phyloP scores from a whole-genome alignment of 2,113 vertebrate genomes.

The Pseudolaguvia tuberculata region DNA sequence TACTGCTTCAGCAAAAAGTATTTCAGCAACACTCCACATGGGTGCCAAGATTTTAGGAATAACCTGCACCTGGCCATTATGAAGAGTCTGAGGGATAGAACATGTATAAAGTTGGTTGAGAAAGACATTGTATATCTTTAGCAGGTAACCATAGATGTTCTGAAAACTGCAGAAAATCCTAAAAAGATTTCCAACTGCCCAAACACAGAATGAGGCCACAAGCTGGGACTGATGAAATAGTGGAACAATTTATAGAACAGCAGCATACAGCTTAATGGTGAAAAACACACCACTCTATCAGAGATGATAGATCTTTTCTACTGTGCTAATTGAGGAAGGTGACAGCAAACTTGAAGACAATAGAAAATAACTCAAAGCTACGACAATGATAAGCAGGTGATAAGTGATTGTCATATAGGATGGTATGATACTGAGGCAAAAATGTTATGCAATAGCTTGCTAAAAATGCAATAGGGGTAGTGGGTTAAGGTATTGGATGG shows the following conservation, averaged over 20 bases:
- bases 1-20: not conserved
- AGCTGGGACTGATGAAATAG: not conserved
- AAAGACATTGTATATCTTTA: too few species aligned
- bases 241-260: not conserved
- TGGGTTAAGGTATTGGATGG: too few species aligned
- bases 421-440: too few species aligned
- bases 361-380: not conserved
- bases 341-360: not conserved
- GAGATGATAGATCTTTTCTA: not conserved
- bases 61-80: not conserved
- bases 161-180: not conserved
- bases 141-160: not conserved
- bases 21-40: not conserved
- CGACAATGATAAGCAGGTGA: too few species aligned
- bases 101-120: not conserved
- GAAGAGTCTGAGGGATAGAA: not conserved
- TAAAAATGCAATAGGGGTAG: too few species aligned
- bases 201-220: not conserved
- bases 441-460: too few species aligned
- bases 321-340: not conserved
- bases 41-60: not conserved
- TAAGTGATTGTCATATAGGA: too few species aligned
- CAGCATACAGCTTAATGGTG: not conserved
- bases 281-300: not conserved
- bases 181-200: not conserved